Base-by-base conservation (phyloP, 2,113 vertebrate genomes). In the Apodemus sylvaticus region DNA sequence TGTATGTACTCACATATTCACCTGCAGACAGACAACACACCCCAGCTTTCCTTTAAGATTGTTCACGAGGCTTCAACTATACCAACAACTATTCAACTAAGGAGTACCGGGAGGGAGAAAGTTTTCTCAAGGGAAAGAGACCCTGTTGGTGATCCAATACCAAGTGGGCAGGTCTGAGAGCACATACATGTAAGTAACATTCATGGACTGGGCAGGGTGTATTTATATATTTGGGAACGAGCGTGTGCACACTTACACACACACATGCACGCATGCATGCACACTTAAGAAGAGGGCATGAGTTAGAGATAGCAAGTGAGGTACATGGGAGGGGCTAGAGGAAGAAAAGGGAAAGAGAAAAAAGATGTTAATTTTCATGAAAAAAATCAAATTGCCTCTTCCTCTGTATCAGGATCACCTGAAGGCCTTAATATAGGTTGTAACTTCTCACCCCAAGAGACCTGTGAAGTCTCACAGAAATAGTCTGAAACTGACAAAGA, bases 31-130 rank as follows among this genome's bases (percentile, higher is more conserved):
- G 24, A 0, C 26, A 29, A 66, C 11, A 71, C 0, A 11, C 34
- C 55, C 58, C 45, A 92, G 36, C 48, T 96, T 86, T 82, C 60
- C 66, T 77, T 26, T 70, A 88, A 95, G 79, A 78, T 90, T 34
- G 87, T 45, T 87, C 60, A 85, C 16, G 58, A 64, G 8, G 58
- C 26, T 39, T 85, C 39, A 85, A 31, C 7, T 42, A 45, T 6
- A 45, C 5, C 19, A 62, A 83, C n/a, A 62, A 31, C 58, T 45
- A 45, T 7, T 85, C 58, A 31, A 31, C n/a, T 45, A 64, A 45
- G 26, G 26, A 85, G 29, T 64, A 45, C 39, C 45, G 82, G 31
- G 13, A 29, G 55, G 6, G 26, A 45, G 24, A 45, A 31, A 9
- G n/a, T 62, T 26, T 58, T 24, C 58, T 16, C 3, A 42, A 62